Conservation (phyloP, 2,888 invertebrate genomes). For the Leptinotarsa haldemani region DNA sequence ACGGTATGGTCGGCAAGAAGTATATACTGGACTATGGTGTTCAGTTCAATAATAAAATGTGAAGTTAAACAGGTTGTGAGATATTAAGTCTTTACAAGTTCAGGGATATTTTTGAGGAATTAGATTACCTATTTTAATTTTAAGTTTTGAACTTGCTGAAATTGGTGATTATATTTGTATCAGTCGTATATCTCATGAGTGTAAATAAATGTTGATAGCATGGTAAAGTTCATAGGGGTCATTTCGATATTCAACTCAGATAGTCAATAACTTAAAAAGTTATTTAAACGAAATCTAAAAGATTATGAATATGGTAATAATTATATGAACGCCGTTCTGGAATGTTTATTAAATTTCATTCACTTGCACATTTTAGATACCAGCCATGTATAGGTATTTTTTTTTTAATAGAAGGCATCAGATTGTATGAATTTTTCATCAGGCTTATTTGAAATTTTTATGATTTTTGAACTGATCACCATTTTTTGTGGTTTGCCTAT, state of each 20-base stretch:
- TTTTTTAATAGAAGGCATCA: no score
- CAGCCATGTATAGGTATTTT: no score
- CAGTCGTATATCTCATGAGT: background rate
- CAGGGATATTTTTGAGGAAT: background rate
- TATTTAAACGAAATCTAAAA: background rate
- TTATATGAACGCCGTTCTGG: no score
- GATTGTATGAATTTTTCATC: no score
- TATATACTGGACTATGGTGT: slow-evolving; percentile 75
- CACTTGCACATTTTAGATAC: no score
- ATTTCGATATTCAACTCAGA: background rate
- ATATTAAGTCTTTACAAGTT: background rate
- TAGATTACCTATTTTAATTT: no score
- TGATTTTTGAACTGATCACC: no score
- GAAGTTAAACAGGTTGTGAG: background rate
- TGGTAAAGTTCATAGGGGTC: background rate
- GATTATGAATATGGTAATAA: no score
- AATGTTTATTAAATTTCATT: no score
- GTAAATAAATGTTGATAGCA: background rate
- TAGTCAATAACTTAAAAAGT: background rate
- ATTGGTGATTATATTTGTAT: background rate
- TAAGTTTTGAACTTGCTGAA: background rate
- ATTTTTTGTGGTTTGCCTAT: no score
- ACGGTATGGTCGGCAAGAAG: slow-evolving; percentile 83
- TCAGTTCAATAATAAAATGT: slow-evolving; percentile 1
- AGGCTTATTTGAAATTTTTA: no score